Percentiles rank a stretch among this genome's conserved stretches.
Evolutionary conservation across 2,888 invertebrate genomes (phyloP).

Genomic region (Tinea trinotella): DNA sequence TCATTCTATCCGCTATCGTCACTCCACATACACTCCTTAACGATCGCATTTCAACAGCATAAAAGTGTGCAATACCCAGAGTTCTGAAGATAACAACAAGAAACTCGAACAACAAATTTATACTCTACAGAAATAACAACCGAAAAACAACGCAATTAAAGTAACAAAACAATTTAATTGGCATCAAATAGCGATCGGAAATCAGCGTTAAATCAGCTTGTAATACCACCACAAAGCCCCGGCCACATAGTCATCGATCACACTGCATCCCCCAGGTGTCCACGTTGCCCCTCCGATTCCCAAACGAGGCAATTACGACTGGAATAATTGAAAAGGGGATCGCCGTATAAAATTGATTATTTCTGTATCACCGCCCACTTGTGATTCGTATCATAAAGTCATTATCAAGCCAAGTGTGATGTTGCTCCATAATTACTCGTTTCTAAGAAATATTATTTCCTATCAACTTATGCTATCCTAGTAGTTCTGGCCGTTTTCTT

Average conservation of each 20-base stretch:
- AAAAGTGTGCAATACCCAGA: too few relatives aligned
- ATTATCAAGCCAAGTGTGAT: conserved; percentile 8
- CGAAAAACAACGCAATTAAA: too few relatives aligned
- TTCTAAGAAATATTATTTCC: too few relatives aligned
- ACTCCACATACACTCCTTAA: too few relatives aligned
- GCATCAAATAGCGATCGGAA: neutral
- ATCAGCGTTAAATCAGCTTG: conserved; percentile 6
- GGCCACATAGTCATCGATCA: conserved; percentile 14
- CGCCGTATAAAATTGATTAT: conserved; percentile 24
- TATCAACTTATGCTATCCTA: neutral
- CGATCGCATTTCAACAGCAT: too few relatives aligned
- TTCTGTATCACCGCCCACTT: conserved; percentile 20
- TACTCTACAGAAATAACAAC: too few relatives aligned
- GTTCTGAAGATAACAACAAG: too few relatives aligned
- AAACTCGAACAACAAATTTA: too few relatives aligned
- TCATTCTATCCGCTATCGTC: too few relatives aligned
- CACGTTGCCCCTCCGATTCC: conserved; percentile 7
- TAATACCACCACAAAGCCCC: neutral
- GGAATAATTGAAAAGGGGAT: conserved; percentile 25
- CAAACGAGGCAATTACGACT: conserved; percentile 18
- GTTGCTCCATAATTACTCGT: neutral
- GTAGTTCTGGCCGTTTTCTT: neutral
- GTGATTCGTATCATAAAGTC: conserved; percentile 22
- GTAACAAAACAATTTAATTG: neutral
- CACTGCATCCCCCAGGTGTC: conserved; percentile 14